Base-by-base conservation (phyloP, 2,888 invertebrate species). In the Ephialtes manifestator region DNA sequence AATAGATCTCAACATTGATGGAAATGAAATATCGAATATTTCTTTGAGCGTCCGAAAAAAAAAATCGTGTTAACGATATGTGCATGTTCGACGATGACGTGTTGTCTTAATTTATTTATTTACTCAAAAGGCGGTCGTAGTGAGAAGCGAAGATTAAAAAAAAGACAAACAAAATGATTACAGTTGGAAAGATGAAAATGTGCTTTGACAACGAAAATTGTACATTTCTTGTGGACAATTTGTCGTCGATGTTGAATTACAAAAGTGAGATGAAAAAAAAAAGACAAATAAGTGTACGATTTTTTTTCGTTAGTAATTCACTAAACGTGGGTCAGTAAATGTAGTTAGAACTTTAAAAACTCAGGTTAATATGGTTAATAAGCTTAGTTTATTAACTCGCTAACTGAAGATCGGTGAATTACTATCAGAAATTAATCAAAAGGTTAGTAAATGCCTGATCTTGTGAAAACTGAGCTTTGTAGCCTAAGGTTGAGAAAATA, bases 1-100 rank as follows among this genome's bases (percentile, higher is more conserved):
- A 60, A 48, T 48, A 51, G 20, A 51, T 71, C 31, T 28, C 46
- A 28, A 60, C 58, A 18, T 18, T 60, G 58, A 20, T 74, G 31
- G 70, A 71, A 31, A 48, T 63, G 68, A 46, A 46, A 68, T 48
- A 28, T 74, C n/a, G 60, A 46, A 63, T 74, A 46, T 74, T 74
- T 75, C 20, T 39, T 63, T 48, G 20, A 48, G 18, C 55, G 35
- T 71, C 18, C 18, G 85, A 88, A 87, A 87, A 88, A 88, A 86
- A 86, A 89, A 88, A 86, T 88, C 89, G 89, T 92, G 91, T 90
- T 88, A 18, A 15, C 75, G 48, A 75, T 68, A 67, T 53, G 53
- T 71, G 51, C 24, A 63, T 71, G 58, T 79, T 71, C 70, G 39
- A 71, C 51, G 46, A 39, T 65, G 35, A 51, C 35, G 63, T 71